Base-by-base conservation (phyloP, 2,888 invertebrate species). In the Athetis lepigone region DNA sequence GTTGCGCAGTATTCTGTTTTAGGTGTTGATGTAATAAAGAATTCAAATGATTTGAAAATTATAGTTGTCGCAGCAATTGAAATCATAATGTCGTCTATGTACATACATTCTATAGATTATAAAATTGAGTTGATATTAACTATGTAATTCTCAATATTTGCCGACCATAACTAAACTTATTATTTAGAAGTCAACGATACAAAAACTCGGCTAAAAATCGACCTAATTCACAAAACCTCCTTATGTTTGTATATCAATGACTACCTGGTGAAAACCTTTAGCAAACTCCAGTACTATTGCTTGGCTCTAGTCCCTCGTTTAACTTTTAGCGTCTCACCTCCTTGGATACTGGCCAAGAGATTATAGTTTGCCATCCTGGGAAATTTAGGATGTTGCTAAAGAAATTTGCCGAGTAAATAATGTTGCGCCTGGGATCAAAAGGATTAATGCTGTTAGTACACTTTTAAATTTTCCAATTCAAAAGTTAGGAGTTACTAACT, bases 321-420 rank as follows among this genome's bases (percentile, higher is more conserved):
- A 79, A 79, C 66, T 79, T 77, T 75, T 67, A 70, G 64, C 58
- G 46, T 62, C 71, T 65, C 63, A 72, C 66, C 75, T 69, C 49
- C 51, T 75, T 79, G 78, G 77, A 66, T 57, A 40, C 55, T 36
- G 21, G 77, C 78, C 78, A 79, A 75, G 50, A 69, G 75, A 79
- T 72, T 79, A 79, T 77, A 69, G 66, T 79, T 69, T 59, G 65
- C 75, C 66, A 71, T 77, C 63, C 61, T 61, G 66, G 59, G 54
- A 74, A 71, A 79, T 79, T 75, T 67, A 60, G 65, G 45, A 36
- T 50, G 64, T 59, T 59, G 50, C 59, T 69, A 58, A 71, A 77
- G 71, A 71, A 77, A 77, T 77, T 79, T 65, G 57, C 39, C 39
- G 54, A 46, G 59, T 60, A 78, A 77, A 75, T 76, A 76, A 78